Base-by-base conservation (phyloP, 2,113 vertebrate species). In the Brachypteracias leptosomus region DNA sequence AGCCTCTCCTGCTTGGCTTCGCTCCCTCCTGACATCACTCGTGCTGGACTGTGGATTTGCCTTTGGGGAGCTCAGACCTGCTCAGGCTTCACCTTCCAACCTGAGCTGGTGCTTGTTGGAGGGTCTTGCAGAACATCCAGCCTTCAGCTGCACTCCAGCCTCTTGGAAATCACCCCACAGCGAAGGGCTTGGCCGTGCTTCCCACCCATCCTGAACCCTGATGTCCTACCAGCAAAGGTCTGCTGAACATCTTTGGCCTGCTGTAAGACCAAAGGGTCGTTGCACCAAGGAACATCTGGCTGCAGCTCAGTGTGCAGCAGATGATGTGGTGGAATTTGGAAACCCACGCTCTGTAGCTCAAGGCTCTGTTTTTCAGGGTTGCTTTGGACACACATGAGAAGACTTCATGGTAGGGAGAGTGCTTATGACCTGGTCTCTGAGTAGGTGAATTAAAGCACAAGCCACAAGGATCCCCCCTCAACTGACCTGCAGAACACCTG, bases 21-120 rank as follows among this genome's bases (percentile, higher is more conserved):
- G 16, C 78, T 92, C 70, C 77, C 31, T 79, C 26, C 33, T 1
- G 1, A 20, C 2, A 0, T 11, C 1, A 1, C 13, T 3, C 0
- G 0, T 22, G 38, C 65, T n/a, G 58, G 57, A 35, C 6, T 15
- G 40, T 0, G 49, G 85, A 89, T 90, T 70, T 65, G 46, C 29
- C 66, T 70, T 57, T 4, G 46, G 35, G 38, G 49, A 86, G 15
- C 38, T 87, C 3, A 2, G 52, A 55, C 42, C 40, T 19, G 5
- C 57, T 26, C 47, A 16, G 11, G 38, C 58, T 88, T 65, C 13
- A 6, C 17, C 40, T 88, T 94, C 59, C 49, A 36, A 16, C 59
- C 28, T 8, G 52, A 93, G 51, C 46, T 0, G 3, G 35, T 47
- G 28, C 49, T 68, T 52, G 25, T 9, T 38, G n/a, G 65, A 85